Evolutionary conservation across 1,140 invertebrate genomes (phyloP), one percentile per base, ranked within the genome.

Genomic region (Hesperophylax magnus): DNA sequence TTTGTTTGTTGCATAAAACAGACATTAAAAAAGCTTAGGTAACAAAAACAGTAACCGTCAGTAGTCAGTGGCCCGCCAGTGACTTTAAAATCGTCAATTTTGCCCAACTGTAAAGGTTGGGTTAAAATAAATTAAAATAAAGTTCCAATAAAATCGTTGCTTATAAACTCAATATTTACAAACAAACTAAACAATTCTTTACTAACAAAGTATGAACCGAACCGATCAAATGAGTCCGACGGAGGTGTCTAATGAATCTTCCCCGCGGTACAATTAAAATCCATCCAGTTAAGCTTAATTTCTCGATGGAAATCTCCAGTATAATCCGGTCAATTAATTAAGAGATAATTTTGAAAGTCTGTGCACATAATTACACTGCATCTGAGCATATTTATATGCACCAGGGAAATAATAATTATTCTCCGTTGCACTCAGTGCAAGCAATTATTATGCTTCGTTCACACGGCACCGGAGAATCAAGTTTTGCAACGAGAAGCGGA

Each of bases 381-480:
- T 47, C 52, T 53, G 63, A 67, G 17, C 31, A 31, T 27, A 67
- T 67, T 67, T 67, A 67, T 67, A 67, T 31, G 63, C 63, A 67
- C 63, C 18, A 61, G 58, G 58, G 65, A 31, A 47, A 47, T 69
- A 47, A 47, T 69, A 39, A 47, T 47, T 47, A 69, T 69, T 69
- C 27, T 39, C 27, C 34, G 18, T 52, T 72, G 69, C 69, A 72
- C 14, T 72, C 17, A 31, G 17, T 53, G 69, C 69, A 20, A 11
- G 34, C 69, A 72, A 72, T 72, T 72, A 72, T 27, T 72, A 54
- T 53, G 47, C 34, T 54, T 47, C 39, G 69, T 72, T 72, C 69
- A 72, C 69, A 72, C 69, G 69, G 69, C 47, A 20, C 63, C 8
- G 24, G 7, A 17, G 27, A 67, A 67, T 67, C 63, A 31, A 31